Percentiles rank a stretch among this genome's conserved stretches.
Evolutionary conservation across 2,113 vertebrate genomes (phyloP).

Genomic region (Cynopterus brachyotis): DNA sequence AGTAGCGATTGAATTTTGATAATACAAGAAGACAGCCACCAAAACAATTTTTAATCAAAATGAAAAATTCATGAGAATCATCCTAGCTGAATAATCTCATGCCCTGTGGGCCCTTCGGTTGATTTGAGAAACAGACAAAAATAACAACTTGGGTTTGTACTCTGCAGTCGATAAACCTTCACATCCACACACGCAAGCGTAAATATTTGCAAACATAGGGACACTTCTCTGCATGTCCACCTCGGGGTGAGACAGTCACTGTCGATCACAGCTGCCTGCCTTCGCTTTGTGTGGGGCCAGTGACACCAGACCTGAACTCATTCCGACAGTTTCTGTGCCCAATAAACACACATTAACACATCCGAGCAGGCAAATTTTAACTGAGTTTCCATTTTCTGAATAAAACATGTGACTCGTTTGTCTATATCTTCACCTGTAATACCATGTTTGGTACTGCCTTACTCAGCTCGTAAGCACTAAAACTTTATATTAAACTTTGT

Average conservation of each 20-base stretch:
- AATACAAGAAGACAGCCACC: neutral
- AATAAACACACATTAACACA: neutral
- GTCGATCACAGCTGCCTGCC: no score
- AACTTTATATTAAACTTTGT: neutral
- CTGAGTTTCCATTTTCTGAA: neutral
- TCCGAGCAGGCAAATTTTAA: neutral
- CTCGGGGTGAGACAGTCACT: no score
- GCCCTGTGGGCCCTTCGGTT: neutral
- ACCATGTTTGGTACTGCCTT: neutral
- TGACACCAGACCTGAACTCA: neutral
- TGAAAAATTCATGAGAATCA: neutral
- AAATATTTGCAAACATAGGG: no score
- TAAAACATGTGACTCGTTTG: neutral
- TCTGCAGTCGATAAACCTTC: no score
- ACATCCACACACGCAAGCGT: no score
- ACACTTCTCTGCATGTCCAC: no score
- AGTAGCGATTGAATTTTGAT: neutral
- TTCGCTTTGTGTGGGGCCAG: no score
- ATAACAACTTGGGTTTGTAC: no score
- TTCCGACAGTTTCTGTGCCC: neutral
- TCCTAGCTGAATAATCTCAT: neutral
- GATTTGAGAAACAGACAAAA: neutral
- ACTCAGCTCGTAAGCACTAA: neutral
- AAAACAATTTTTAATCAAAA: neutral
- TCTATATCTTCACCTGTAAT: neutral